Percentiles rank a stretch among this genome's conserved stretches.
phyloP scores from a whole-genome alignment of 2,113 vertebrate genomes.

The Chloropsis hardwickii region DNA sequence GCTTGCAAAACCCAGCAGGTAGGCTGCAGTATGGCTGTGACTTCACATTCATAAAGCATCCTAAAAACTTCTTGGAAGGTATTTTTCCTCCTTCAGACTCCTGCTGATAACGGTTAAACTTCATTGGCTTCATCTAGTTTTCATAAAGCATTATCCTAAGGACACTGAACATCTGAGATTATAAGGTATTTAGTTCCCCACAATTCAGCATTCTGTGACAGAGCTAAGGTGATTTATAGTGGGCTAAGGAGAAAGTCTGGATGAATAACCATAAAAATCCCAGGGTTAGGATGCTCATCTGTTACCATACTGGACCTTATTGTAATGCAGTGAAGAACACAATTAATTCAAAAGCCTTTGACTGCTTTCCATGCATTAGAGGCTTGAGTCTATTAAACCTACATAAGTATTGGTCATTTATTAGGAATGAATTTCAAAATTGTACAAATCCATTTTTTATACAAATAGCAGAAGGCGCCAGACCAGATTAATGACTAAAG shows the following conservation, averaged over 20 bases:
- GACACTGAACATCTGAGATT: neutral
- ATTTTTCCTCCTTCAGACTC: neutral
- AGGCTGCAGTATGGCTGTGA: neutral
- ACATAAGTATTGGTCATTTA: conserved; percentile 53
- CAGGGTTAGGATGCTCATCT: neutral
- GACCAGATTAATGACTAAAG: conserved; percentile 34
- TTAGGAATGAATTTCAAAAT: conserved; percentile 60
- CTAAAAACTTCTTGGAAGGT: neutral
- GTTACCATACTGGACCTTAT: neutral
- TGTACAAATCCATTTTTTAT: conserved; percentile 48
- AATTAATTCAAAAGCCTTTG: conserved; percentile 37
- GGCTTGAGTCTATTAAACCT: conserved; percentile 59
- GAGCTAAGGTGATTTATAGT: neutral
- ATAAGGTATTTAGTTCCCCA: neutral
- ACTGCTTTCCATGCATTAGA: neutral
- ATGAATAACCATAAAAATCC: neutral
- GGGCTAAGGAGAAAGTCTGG: neutral
- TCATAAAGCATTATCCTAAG: neutral
- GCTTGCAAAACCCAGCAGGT: neutral
- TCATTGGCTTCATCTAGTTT: neutral
- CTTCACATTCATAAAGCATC: neutral
- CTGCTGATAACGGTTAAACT: neutral
- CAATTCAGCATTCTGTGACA: neutral
- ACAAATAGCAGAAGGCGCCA: conserved; percentile 36
- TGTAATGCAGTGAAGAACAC: neutral